These are phyloP conservation scores for Leptopilina drosophilae DNA, from an alignment of 2,888 invertebrate species.

Conservation along the genomic window DNA sequence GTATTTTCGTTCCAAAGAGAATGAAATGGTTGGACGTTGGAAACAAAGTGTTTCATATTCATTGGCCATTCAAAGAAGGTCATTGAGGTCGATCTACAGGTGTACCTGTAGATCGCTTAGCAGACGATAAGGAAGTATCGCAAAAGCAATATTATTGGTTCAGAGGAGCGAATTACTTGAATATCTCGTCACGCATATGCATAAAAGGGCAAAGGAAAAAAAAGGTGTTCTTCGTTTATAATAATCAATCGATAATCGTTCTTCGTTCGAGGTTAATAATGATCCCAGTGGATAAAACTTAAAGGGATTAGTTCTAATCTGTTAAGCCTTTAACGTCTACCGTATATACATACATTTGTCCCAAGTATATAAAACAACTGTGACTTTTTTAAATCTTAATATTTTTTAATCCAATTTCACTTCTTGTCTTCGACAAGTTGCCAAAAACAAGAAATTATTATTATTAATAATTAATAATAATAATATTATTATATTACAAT, in stretches of 20 bases:
- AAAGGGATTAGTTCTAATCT: neutral
- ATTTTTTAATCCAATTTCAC: no score
- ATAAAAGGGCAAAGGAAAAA: constrained; percentile 24
- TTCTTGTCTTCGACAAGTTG: no score
- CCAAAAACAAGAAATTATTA: no score
- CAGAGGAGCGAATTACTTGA: constrained; percentile 16
- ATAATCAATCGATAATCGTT: constrained; percentile 23
- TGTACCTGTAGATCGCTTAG: constrained; percentile 2
- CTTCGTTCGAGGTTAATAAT: constrained; percentile 25
- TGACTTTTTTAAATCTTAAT: no score
- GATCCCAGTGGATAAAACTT: neutral
- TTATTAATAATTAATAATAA: no score
- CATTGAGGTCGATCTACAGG: constrained; percentile 15
- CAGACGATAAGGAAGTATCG: constrained; percentile 16
- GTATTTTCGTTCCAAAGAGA: no score
- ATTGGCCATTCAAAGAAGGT: neutral
- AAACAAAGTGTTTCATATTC: neutral
- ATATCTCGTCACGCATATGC: neutral
- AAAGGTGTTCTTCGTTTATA: neutral
- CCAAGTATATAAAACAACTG: no score
- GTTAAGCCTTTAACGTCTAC: no score
- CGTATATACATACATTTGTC: no score
- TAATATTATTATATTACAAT: no score
- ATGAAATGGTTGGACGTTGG: neutral
- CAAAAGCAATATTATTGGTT: constrained; percentile 15